Evolutionary conservation across 2,797 vertebrate species (phyloP), one percentile per base, ranked within the genome.

Genomic region (Cetoscarus ocellatus): DNA sequence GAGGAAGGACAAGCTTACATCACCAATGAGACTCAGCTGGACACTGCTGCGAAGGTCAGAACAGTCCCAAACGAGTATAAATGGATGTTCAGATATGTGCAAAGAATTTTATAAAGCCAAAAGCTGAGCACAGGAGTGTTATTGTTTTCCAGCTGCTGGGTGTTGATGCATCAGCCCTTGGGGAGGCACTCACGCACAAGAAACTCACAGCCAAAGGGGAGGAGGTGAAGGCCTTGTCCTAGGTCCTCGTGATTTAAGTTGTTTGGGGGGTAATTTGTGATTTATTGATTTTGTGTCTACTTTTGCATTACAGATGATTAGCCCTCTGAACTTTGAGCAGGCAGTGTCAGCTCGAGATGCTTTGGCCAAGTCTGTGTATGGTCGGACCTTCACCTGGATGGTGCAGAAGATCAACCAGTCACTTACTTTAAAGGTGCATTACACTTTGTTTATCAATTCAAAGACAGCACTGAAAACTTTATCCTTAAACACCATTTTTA

Each of bases 151-250:
- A 99, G 98, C 96, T 99, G 83, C 90, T 99, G 43, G 94, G 94
- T 7, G 96, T 99, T 34, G 95, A 97, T 38, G 94, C 91, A 48
- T 86, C 91, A 0, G 92, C 90, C 3, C 93, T 99, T 49, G 90
- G 93, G 74, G 95, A 97, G 80, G 96, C 97, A 0, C 88, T 99
- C 83, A 99, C 92, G 40, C 98, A 99, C 91, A 98, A 96, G 94
- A 99, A 98, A 90, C 97, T 99, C 88, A 97, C 96, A 39, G 97
- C 98, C 76, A 99, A 99, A 90, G 98, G 96, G 57, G 98, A 99
- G 55, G 97, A 99, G 96, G 98, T 99, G 82, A 82, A 50, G 15
- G n/a, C 14, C 35, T 39, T 50, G 17, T 59, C 42, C 19, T n/a
- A 38, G 35, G 12, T 53, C 58, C 5, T 51, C 9, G 1, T 35